Conservation (phyloP, 2,113 vertebrate genomes). For the Corythaeola cristata region DNA sequence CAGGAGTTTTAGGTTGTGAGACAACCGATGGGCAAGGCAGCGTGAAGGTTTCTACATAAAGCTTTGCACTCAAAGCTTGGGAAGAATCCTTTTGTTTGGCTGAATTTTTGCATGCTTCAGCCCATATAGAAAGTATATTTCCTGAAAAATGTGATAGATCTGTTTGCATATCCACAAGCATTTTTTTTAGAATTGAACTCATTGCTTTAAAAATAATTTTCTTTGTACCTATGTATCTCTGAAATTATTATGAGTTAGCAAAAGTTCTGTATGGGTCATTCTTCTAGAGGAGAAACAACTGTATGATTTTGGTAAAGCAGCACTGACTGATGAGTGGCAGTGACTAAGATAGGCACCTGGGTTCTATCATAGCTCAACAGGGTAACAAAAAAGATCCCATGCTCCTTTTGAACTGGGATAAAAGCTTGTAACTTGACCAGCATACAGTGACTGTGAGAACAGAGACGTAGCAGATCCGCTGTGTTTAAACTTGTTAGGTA, state of each 20-base stretch:
- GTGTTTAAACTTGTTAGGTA: not conserved
- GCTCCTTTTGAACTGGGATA: not conserved
- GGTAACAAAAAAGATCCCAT: not conserved
- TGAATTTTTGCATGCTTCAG: not conserved
- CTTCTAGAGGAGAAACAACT: not conserved
- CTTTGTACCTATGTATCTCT: accelerated
- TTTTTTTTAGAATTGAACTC: not conserved
- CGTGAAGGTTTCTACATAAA: not conserved
- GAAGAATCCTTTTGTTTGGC: not conserved
- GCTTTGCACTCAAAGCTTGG: accelerated
- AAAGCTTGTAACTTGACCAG: not conserved
- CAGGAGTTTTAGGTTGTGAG: not conserved
- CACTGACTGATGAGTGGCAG: not conserved
- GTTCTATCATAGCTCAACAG: not conserved
- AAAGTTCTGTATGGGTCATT: not conserved
- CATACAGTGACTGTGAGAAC: accelerated
- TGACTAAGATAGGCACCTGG: not conserved
- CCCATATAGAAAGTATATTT: accelerated
- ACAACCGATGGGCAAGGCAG: not conserved
- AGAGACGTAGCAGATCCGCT: not conserved
- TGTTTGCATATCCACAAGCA: not conserved
- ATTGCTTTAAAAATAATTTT: not conserved
- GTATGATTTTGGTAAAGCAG: not conserved
- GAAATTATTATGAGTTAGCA: not conserved
- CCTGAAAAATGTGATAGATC: not conserved